These are phyloP conservation scores for Leptonema lineaticorne DNA, from an alignment of 1,140 invertebrate species.

Conservation along the genomic window DNA sequence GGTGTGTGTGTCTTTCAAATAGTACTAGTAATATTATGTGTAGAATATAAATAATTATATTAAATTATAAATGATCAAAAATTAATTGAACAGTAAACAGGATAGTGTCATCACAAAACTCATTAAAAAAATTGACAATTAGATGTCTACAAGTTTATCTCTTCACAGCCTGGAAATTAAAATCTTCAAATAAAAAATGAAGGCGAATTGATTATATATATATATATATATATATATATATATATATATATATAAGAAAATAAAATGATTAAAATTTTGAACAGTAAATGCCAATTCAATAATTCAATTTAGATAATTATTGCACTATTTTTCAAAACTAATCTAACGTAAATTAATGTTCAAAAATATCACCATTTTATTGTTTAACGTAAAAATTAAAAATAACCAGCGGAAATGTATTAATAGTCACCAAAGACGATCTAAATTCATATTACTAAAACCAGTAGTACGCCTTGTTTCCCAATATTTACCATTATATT, in stretches of 20 bases:
- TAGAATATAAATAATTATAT: not conserved
- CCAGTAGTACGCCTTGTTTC: constrained; percentile 58
- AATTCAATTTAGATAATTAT: not conserved
- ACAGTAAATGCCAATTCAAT: not conserved
- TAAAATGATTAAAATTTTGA: not conserved
- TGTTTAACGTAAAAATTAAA: not conserved
- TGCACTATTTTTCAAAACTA: no score
- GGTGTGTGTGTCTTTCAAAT: not conserved
- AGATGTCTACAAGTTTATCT: not conserved
- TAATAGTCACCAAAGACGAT: constrained; percentile 56
- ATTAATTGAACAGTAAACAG: not conserved
- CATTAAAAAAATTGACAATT: not conserved
- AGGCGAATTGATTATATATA: no score
- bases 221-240: not conserved
- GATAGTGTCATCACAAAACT: no score
- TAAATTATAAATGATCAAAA: not conserved
- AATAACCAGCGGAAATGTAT: constrained; percentile 9
- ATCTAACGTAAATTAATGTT: not conserved
- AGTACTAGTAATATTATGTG: not conserved
- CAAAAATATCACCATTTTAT: not conserved
- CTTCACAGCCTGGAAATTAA: constrained; percentile 3
- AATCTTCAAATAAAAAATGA: not conserved
- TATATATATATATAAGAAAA: not conserved
- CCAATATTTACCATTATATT: constrained; percentile 65
- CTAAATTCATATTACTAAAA: constrained; percentile 58